Evolutionary conservation across 2,113 vertebrate species (phyloP).

Genomic region (Dissostichus mawsoni): DNA sequence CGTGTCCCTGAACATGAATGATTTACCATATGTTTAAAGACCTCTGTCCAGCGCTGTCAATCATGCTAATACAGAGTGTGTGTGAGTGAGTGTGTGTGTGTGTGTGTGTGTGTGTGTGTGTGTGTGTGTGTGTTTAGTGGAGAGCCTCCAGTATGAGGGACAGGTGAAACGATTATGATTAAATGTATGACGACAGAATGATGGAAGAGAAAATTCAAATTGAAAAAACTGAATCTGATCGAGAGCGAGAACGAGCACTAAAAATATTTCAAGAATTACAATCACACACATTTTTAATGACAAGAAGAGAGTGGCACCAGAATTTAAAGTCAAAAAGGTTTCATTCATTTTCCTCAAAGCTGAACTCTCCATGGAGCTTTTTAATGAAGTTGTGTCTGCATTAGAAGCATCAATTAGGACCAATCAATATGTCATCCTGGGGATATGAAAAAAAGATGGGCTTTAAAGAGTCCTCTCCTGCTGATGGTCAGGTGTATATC

Average conservation of each 20-base stretch:
- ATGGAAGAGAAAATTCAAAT: background rate
- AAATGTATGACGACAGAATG: too few relatives aligned
- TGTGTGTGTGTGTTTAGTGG: too few relatives aligned
- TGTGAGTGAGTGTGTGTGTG: too few relatives aligned
- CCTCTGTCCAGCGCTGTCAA: background rate
- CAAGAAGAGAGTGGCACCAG: background rate
- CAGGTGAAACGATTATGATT: too few relatives aligned
- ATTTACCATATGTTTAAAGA: slow-evolving; percentile 10
- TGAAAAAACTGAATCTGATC: background rate
- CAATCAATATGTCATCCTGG: background rate
- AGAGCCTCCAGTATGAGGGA: too few relatives aligned
- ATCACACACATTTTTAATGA: background rate
- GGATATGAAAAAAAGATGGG: background rate
- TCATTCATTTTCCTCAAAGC: background rate
- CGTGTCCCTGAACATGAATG: background rate
- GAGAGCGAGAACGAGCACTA: background rate
- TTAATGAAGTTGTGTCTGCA: background rate
- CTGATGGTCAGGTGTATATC: too few relatives aligned
- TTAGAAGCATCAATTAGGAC: background rate
- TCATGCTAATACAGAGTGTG: too few relatives aligned
- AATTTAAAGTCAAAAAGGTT: background rate
- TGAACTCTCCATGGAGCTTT: background rate
- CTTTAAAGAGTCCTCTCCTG: too few relatives aligned
- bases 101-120: too few relatives aligned
- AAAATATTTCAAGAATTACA: background rate